A percentile compares a stretch with the other conserved stretches of the same genome.
Evolutionary conservation across 2,888 invertebrate genomes (phyloP).

Genomic region (Malthinus flaveolus): DNA sequence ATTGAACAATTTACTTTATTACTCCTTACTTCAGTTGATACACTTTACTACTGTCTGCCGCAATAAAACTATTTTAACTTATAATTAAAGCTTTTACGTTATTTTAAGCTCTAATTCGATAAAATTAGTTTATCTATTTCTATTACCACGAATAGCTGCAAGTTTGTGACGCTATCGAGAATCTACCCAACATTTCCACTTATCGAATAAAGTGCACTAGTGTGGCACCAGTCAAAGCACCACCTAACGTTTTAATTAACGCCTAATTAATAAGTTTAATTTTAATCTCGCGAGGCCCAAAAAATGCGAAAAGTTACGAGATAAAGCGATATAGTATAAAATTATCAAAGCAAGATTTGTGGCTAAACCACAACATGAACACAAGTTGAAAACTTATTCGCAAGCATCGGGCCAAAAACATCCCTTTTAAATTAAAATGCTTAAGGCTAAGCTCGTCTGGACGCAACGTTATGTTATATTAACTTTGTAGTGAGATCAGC

Average conservation of each 20-base stretch:
- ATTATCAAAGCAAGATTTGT: slow-evolving; percentile 28
- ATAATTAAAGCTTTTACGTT: slow-evolving; percentile 8
- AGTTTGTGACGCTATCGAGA: too few relatives aligned
- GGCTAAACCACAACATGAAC: slow-evolving; percentile 23
- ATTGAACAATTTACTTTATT: slow-evolving; percentile 15
- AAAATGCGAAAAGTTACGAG: slow-evolving; percentile 5
- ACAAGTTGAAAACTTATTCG: slow-evolving; percentile 25
- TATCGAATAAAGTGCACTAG: too few relatives aligned
- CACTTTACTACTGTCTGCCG: slow-evolving; percentile 5
- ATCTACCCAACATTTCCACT: too few relatives aligned
- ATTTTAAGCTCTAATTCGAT: not conserved
- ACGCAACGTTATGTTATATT: slow-evolving; percentile 28
- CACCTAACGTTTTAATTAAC: not conserved
- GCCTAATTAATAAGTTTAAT: slow-evolving; percentile 20
- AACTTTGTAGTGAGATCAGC: slow-evolving; percentile 28
- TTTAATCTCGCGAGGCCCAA: slow-evolving; percentile 8
- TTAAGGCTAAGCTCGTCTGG: slow-evolving; percentile 28
- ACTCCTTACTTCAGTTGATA: slow-evolving; percentile 5
- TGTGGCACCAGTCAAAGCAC: too few relatives aligned
- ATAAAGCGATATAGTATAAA: slow-evolving; percentile 16
- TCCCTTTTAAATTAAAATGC: slow-evolving; percentile 29
- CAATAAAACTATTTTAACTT: slow-evolving; percentile 9
- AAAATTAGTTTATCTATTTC: not conserved
- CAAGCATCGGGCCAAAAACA: slow-evolving; percentile 24
- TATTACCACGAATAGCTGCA: too few relatives aligned